Base-by-base conservation (phyloP, 2,113 vertebrate species). In the Melanerpes formicivorus region DNA sequence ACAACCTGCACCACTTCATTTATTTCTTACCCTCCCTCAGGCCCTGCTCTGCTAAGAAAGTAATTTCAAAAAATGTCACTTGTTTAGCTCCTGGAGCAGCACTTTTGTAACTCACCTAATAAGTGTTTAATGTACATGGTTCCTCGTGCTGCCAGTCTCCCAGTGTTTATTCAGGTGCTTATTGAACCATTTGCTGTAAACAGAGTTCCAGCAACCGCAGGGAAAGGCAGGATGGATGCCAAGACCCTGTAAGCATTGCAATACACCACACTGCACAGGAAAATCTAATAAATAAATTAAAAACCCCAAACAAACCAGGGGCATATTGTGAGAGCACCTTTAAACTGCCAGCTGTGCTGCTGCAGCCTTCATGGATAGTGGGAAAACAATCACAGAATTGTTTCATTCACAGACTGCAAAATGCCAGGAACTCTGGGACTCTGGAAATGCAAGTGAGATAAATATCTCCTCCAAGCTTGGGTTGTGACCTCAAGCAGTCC, bases 181-280 rank as follows among this genome's bases (percentile, higher is more conserved):
- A 54, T 56, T 83, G 91, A 70, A 60, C 60, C 80, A 54, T 85
- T 91, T 86, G 25, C 64, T 78, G 37, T 52, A 26, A 95, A 11
- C 14, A 52, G 3, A 26, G 54, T 50, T 66, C 13, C 56, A 37
- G 56, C 40, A 63, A 74, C 90, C 9, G 1, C 60, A 18, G 87
- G 62, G 88, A 77, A 23, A 23, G 19, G 18, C 67, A 4, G 74
- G 79, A 78, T 80, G 69, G 73, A 74, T 85, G 52, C 77, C 56
- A 74, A 18, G 76, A 29, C 27, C 11, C 14, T 15, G 25, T 30
- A 70, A 83, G 77, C 27, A 48, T 3, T 42, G 69, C 91, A 91
- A 74, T 67, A 32, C 0, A n/a, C 14, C 75, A 14, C 63, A 22
- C 2, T 60, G 42, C 81, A 55, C 0, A 0, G 46, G 1, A 12